Evolutionary conservation across 2,113 vertebrate genomes (phyloP), one percentile per base, ranked within the genome.

Genomic region (Calonectris borealis): DNA sequence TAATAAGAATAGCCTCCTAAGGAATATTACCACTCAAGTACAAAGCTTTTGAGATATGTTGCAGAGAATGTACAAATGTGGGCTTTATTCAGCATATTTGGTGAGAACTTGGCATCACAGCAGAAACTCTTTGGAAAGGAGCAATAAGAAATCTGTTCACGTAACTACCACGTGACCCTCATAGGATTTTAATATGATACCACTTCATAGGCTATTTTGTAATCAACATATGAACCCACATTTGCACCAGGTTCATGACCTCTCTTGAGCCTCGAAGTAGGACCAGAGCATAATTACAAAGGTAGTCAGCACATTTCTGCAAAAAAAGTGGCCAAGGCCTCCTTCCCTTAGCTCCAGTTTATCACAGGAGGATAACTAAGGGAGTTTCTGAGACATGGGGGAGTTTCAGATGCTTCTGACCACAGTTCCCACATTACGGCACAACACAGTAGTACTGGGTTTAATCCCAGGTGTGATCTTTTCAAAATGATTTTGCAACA

Each of bases 341-440:
- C 32, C 34, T 96, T 73, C 46, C 20, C 24, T n/a, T 31, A 70
- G 19, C 34, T 83, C 36, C 27, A 66, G 38, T 79, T 80, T 49
- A 71, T 51, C 72, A 40, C 64, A 60, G 32, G 24, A 73, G 5
- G 4, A 21, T 64, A 54, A n/a, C 34, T 49, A 60, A 71, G 19
- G 25, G 13, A 38, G 10, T 34, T 72, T 62, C 60, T 93, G 64
- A 61, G 46, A 55, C 17, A 26, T 0, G 0, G 12, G 11, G 11
- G 16, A 40, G 20, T 65, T 92, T 60, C 52, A 68, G 36, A 49
- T 36, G 48, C 49, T 52, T 42, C 44, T 72, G 57, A 85, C 29
- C 26, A 65, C 49, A 75, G 20, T 34, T 36, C 22, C n/a, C n/a
- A 25, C 22, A 24, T 10, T 55, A 36, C 0, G 2, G 44, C 32